Percentiles rank a stretch among this genome's conserved stretches.
Conservation (phyloP, 2,888 invertebrate species). For the Eledona agricola region DNA sequence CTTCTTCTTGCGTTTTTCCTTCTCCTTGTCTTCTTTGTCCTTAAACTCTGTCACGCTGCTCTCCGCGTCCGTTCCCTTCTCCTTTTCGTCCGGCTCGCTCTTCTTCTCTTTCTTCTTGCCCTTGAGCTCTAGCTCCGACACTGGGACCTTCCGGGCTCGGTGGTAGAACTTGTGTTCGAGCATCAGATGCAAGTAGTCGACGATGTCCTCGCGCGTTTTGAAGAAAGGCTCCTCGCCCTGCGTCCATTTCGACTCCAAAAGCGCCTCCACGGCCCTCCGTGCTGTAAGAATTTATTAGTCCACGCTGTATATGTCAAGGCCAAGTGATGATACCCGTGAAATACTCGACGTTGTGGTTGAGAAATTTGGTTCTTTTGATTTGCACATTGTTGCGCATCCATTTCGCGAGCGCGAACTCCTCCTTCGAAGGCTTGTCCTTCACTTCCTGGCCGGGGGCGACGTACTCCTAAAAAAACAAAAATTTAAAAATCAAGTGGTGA, state of each 20-base stretch:
- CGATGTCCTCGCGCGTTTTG: constrained; percentile 80
- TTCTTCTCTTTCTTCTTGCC: constrained; percentile 69
- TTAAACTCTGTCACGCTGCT: constrained; percentile 66
- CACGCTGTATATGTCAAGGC: no score
- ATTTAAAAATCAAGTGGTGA: constrained; percentile 7
- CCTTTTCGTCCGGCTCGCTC: constrained; percentile 64
- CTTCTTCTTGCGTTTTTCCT: constrained; percentile 83
- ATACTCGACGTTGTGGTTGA: constrained; percentile 96
- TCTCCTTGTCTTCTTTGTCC: constrained; percentile 60
- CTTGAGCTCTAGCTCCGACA: constrained; percentile 74
- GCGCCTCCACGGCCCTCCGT: constrained; percentile 83
- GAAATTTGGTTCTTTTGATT: constrained; percentile 94
- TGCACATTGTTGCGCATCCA: constrained; percentile 94
- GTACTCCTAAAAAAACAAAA: constrained; percentile 60
- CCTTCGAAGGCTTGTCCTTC: constrained; percentile 82
- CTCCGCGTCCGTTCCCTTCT: constrained; percentile 63
- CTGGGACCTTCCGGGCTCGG: constrained; percentile 88
- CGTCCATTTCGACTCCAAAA: constrained; percentile 91
- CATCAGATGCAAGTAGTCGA: constrained; percentile 84
- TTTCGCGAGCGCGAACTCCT: constrained; percentile 92
- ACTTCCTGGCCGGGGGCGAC: constrained; percentile 63
- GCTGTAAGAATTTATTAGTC: constrained; percentile 20
- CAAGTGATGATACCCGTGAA: constrained; percentile 96
- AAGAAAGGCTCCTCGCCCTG: constrained; percentile 80
- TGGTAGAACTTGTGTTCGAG: constrained; percentile 94